Evolutionary conservation across 2,797 vertebrate genomes (phyloP).

Genomic region (Loriculus beryllinus): DNA sequence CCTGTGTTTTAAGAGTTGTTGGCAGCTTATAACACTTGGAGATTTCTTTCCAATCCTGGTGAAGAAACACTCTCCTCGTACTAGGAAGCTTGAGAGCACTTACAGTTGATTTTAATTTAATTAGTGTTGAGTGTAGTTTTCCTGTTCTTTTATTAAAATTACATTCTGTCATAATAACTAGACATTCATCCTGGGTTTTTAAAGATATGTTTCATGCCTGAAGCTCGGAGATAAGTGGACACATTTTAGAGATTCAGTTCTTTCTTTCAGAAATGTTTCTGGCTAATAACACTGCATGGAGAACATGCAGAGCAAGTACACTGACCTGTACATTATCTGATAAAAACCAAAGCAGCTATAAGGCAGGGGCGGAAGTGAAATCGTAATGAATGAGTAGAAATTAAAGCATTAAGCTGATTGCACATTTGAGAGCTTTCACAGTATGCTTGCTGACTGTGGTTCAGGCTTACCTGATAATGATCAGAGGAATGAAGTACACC

Average conservation of each 20-base stretch:
- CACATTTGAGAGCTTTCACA: background rate
- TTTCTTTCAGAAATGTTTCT: background rate
- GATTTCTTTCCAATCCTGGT: background rate
- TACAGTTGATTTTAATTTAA: slow-evolving; percentile 35
- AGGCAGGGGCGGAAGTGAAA: background rate
- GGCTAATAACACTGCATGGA: background rate
- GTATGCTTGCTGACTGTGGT: accelerated
- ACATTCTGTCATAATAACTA: background rate
- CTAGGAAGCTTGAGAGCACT: background rate
- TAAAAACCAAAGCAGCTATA: background rate
- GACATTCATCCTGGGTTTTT: background rate
- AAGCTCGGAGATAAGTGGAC: background rate
- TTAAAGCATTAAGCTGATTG: background rate
- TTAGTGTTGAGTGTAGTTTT: background rate
- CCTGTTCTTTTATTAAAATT: background rate
- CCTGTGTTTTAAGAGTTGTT: background rate
- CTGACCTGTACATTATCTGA: accelerated
- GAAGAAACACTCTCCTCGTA: background rate
- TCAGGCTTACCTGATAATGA: slow-evolving; percentile 78
- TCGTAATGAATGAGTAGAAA: background rate
- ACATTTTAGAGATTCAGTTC: background rate
- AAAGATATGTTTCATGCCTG: background rate
- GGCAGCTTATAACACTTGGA: background rate
- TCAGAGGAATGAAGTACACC: slow-evolving; percentile 80
- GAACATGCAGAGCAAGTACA: background rate